A percentile compares a stretch with the other conserved stretches of the same genome.
Conservation (phyloP, 2,888 invertebrate genomes). For the Eurytoma californica region DNA sequence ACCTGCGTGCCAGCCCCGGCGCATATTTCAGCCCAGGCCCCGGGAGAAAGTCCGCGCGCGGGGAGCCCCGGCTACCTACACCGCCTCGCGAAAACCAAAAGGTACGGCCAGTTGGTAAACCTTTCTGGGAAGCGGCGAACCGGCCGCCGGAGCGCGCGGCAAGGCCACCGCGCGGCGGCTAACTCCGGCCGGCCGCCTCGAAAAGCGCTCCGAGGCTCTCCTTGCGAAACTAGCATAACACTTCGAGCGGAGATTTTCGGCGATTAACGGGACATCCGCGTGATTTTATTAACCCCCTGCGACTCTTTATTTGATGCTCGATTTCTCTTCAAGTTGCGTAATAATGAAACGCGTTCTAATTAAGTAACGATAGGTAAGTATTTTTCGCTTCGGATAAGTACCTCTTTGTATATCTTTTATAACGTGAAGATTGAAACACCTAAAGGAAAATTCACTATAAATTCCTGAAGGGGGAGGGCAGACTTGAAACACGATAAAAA, state of each 20-base stretch:
- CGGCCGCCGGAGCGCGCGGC: constrained; percentile 30
- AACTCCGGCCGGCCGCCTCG: neutral
- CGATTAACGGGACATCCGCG: neutral
- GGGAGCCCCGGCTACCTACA: neutral
- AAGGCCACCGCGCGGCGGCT: neutral
- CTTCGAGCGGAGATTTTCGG: neutral
- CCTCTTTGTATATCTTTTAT: too few relatives aligned
- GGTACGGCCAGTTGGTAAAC: constrained; percentile 49
- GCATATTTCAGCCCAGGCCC: constrained; percentile 16
- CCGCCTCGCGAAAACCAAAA: constrained; percentile 27
- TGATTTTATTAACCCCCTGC: neutral
- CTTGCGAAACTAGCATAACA: neutral
- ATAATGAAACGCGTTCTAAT: too few relatives aligned
- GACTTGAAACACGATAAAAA: too few relatives aligned
- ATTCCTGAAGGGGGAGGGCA: too few relatives aligned
- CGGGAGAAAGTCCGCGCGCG: constrained; percentile 35
- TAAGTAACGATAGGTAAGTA: too few relatives aligned
- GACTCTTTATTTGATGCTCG: neutral
- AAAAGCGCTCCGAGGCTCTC: neutral
- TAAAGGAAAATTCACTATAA: too few relatives aligned
- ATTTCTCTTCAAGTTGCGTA: too few relatives aligned
- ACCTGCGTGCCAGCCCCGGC: constrained; percentile 13
- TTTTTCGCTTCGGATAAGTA: too few relatives aligned
- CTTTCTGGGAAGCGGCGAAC: constrained; percentile 57
- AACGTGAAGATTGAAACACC: too few relatives aligned